These are phyloP conservation scores for Hiodon alosoides DNA, from an alignment of 2,113 vertebrate species.

Conservation along the genomic window DNA sequence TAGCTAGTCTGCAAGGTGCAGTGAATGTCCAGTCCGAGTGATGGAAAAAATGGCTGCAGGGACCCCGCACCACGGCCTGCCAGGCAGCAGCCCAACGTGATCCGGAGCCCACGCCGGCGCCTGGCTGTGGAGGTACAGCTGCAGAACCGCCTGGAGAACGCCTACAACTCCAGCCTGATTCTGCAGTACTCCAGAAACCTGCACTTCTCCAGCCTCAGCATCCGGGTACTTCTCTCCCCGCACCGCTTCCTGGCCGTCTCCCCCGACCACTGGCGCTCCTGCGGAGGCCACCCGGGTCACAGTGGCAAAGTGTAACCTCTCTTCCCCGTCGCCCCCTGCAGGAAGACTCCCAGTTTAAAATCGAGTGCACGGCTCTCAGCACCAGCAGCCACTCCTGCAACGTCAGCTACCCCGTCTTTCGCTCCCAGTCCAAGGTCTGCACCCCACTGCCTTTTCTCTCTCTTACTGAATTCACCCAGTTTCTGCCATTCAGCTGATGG, in stretches of 20 bases:
- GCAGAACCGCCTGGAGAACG: slow-evolving; percentile 82
- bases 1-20: not conserved
- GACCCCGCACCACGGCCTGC: slow-evolving; percentile 8
- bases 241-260: not conserved
- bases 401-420: slow-evolving; percentile 82
- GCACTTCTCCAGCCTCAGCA: slow-evolving; percentile 79
- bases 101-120: slow-evolving; percentile 67
- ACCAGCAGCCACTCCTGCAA: slow-evolving; percentile 71
- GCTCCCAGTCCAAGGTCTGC: slow-evolving; percentile 72
- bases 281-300: not conserved
- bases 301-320: not conserved
- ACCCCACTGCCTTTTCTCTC: too few species aligned
- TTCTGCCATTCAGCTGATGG: not conserved
- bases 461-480: not conserved
- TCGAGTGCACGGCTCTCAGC: slow-evolving; percentile 69
- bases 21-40: not conserved
- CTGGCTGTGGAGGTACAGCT: slow-evolving; percentile 71
- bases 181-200: slow-evolving; percentile 82
- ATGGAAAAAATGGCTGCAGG: not conserved
- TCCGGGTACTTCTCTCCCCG: slow-evolving; percentile 57
- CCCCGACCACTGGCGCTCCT: not conserved
- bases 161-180: slow-evolving; percentile 83
- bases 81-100: slow-evolving; percentile 78
- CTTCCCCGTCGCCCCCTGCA: slow-evolving; percentile 37
- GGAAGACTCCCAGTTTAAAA: slow-evolving; percentile 70